These are phyloP conservation scores for Urophycis tenuis DNA, from an alignment of 2,797 vertebrate genomes.

Conservation along the genomic window DNA sequence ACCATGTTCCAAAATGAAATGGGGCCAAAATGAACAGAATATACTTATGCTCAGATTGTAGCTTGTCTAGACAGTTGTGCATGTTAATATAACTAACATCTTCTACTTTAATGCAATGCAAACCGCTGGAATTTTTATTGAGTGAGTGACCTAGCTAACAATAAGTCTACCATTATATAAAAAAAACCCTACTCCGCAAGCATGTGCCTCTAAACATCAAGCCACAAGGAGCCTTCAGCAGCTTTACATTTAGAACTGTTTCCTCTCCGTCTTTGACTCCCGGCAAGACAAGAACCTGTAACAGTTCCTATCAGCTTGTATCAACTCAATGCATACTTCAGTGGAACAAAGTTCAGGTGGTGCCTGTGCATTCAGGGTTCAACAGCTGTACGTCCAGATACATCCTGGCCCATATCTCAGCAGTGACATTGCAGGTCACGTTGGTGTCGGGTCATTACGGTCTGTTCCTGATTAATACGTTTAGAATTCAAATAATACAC, in stretches of 20 bases:
- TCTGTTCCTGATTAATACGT: background rate
- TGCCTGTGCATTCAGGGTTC: background rate
- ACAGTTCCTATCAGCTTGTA: slow-evolving; percentile 5
- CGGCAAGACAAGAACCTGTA: slow-evolving; percentile 18
- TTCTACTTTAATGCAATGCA: slow-evolving; percentile 10
- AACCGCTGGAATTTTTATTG: slow-evolving; percentile 34
- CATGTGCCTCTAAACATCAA: slow-evolving; percentile 53
- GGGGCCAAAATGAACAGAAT: background rate
- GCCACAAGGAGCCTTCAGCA: slow-evolving; percentile 49
- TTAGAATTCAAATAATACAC: background rate
- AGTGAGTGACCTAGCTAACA: slow-evolving; percentile 43
- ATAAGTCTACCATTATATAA: slow-evolving; percentile 55
- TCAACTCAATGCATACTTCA: background rate
- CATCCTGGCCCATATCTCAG: background rate
- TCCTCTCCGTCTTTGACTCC: slow-evolving; percentile 36
- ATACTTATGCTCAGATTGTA: background rate
- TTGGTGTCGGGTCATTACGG: background rate
- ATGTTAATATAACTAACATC: background rate
- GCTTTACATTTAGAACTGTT: slow-evolving; percentile 57
- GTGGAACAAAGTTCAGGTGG: background rate
- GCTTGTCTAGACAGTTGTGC: background rate
- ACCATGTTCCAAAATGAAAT: background rate
- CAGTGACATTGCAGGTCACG: background rate
- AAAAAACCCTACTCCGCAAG: slow-evolving; percentile 54
- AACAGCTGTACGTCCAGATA: background rate